Conservation (phyloP, 2,888 invertebrate genomes). For the Rugalucina vietnamica region DNA sequence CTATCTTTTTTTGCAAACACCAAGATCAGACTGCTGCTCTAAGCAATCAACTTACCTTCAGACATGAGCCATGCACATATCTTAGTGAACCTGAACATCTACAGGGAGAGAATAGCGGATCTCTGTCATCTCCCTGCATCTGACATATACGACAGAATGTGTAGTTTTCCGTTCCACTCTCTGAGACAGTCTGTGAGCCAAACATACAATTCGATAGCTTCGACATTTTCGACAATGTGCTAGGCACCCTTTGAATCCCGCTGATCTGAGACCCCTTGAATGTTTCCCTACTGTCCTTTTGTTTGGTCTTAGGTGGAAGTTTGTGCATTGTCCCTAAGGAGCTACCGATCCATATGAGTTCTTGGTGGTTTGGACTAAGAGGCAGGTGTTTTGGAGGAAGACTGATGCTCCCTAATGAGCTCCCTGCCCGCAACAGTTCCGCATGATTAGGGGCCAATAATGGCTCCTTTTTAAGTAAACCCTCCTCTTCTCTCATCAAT, state of each 20-base stretch:
- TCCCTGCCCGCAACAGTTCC: constrained; percentile 37
- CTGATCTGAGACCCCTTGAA: constrained; percentile 31
- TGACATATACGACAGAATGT: constrained; percentile 86
- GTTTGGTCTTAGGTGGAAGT: constrained; percentile 37
- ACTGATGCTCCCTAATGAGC: constrained; percentile 46
- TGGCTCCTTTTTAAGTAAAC: constrained; percentile 18
- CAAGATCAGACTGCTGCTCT: too few species aligned
- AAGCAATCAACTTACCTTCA: constrained; percentile 84
- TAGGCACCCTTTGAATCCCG: constrained; percentile 32
- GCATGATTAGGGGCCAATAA: constrained; percentile 33
- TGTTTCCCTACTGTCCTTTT: not conserved
- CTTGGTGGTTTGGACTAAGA: constrained; percentile 36
- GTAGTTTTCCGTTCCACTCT: constrained; percentile 73
- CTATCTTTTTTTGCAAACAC: too few species aligned
- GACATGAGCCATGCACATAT: constrained; percentile 85
- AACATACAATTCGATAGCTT: constrained; percentile 43
- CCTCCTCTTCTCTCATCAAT: not conserved
- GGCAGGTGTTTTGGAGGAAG: constrained; percentile 46
- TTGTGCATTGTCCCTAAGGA: constrained; percentile 63
- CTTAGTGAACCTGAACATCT: constrained; percentile 86
- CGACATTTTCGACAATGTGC: constrained; percentile 39
- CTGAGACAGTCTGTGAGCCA: constrained; percentile 62
- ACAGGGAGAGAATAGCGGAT: constrained; percentile 85
- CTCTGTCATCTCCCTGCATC: constrained; percentile 76
- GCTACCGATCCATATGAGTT: constrained; percentile 59